Evolutionary conservation across 2,888 invertebrate genomes (phyloP), one percentile per base, ranked within the genome.

Genomic region (Cantharis flavilabris): DNA sequence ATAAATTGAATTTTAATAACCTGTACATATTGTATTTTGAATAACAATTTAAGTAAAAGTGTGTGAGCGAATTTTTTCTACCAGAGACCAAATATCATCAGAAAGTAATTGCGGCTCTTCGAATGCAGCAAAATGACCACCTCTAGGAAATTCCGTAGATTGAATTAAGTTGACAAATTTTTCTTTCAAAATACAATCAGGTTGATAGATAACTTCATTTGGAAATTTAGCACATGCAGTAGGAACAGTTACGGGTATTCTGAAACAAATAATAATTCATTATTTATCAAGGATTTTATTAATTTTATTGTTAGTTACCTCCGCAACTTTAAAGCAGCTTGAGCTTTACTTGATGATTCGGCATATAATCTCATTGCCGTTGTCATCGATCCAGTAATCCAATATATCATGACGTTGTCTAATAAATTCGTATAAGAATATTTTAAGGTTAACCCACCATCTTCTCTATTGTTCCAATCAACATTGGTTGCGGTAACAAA

Each of bases 101-200:
- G 94, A 92, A 30, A 97, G 84, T 0, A 93, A 83, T 62, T 91
- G 87, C 0, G 98, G 96, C 78, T 92, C 90, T 86, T 98, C 96
- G 75, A 97, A 89, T 0, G 96, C 96, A 0, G 94, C 94, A 87
- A 97, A 98, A 86, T 97, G 97, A 0, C 98, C 98, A 0, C 96
- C 96, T 1, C 91, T 89, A 0, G 91, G 89, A 49, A 93, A 90
- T 62, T 93, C 89, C 0, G 91, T 93, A 82, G 92, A 92, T 70
- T 93, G 93, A 9, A 95, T 88, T 71, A 96, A 87, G 86, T 95
- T 94, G 18, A 84, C 86, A 85, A 89, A 95, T 81, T 92, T 93
- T 0, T 90, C 86, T 63, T 88, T 87, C 2, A 95, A 83, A 4
- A 93, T 85, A 49, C 87, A 89, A 82, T 94, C 92, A 0, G 94